Conservation (phyloP, 2,888 invertebrate genomes). For the Machimus atricapillus region DNA sequence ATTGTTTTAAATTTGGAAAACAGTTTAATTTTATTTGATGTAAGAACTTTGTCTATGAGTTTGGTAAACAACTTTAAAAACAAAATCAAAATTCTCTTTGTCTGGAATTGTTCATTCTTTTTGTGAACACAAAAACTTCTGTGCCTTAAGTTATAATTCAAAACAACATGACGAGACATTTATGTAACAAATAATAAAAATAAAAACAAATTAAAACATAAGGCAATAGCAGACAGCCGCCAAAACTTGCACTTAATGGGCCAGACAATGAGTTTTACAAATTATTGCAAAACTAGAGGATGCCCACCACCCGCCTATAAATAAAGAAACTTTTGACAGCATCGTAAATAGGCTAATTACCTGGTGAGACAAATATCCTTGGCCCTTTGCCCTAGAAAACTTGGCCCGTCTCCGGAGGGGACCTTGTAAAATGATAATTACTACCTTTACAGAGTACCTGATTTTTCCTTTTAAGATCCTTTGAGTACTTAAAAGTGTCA, state of each 20-base stretch:
- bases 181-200: neutral
- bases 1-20: too few species aligned
- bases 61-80: too few species aligned
- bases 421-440: neutral
- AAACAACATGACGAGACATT: neutral
- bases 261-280: neutral
- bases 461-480: neutral
- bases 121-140: too few species aligned
- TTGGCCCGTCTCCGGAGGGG: neutral
- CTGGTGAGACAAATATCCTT: slow-evolving; percentile 20
- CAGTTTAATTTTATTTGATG: too few species aligned
- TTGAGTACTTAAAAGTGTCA: neutral
- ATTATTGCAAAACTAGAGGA: neutral
- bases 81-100: too few species aligned
- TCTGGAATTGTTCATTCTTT: too few species aligned
- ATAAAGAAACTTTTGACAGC: slow-evolving; percentile 3
- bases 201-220: neutral
- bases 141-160: neutral
- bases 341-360: slow-evolving; percentile 5
- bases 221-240: neutral
- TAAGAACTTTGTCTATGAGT: too few species aligned
- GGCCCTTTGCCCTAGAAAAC: slow-evolving; percentile 10
- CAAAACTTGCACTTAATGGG: neutral
- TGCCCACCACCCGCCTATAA: neutral
- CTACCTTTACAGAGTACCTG: neutral